These are phyloP conservation scores for Pollenia griseotomentosa DNA, from an alignment of 2,888 invertebrate species.

Conservation along the genomic window DNA sequence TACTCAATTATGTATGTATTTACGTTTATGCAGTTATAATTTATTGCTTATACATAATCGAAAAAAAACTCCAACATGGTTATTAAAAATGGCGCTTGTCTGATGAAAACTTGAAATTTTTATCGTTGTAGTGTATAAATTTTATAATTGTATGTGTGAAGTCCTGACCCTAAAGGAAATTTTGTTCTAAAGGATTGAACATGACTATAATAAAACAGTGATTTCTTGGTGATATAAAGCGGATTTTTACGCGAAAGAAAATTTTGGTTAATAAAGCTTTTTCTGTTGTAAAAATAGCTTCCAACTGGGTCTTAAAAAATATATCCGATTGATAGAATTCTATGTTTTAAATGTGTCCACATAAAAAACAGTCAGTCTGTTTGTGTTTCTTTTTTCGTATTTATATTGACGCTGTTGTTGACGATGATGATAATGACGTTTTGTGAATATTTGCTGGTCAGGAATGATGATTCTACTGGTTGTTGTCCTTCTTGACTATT, in stretches of 20 bases:
- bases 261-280: too few species aligned
- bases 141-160: neutral
- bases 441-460: conserved; percentile 73
- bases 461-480: conserved; percentile 46
- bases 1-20: conserved; percentile 7
- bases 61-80: conserved; percentile 63
- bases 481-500: conserved; percentile 41
- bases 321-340: conserved; percentile 46
- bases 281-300: neutral
- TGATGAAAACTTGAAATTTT: conserved; percentile 66
- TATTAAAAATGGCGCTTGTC: conserved; percentile 74
- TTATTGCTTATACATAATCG: conserved; percentile 68
- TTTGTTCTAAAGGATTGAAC: neutral
- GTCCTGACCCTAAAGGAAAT: neutral
- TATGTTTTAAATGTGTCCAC: conserved; percentile 57
- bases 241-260: too few species aligned
- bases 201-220: neutral
- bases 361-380: conserved; percentile 20
- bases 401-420: conserved; percentile 38
- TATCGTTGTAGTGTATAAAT: conserved; percentile 38
- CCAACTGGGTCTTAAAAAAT: conserved; percentile 3
- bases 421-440: conserved; percentile 67
- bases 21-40: conserved; percentile 68
- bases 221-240: too few species aligned
- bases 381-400: conserved; percentile 23